Conservation (phyloP, 2,888 invertebrate species). For the Pandemis heparana region DNA sequence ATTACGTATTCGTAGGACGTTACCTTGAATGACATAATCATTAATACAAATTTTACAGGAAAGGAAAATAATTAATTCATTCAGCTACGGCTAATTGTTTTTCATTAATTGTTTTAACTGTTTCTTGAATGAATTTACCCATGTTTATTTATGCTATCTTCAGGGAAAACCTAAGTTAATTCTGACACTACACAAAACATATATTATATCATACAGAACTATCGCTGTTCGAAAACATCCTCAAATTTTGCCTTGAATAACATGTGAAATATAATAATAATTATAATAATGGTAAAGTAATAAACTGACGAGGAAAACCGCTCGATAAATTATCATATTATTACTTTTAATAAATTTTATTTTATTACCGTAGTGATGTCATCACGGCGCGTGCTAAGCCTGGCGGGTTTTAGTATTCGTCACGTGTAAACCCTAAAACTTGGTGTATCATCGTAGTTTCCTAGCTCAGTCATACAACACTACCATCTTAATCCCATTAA, state of each 20-base stretch:
- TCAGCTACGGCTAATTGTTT: neutral
- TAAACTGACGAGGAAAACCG: constrained; percentile 57
- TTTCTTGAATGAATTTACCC: constrained; percentile 13
- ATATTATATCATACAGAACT: neutral
- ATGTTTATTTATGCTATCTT: neutral
- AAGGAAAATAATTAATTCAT: constrained; percentile 1
- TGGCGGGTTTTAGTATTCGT: constrained; percentile 17
- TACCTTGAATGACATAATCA: neutral
- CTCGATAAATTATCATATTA: constrained; percentile 55
- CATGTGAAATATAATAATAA: constrained; percentile 15
- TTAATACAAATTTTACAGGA: neutral
- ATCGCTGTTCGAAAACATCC: constrained; percentile 1
- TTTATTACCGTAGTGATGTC: constrained; percentile 34
- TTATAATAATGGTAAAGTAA: constrained; percentile 15
- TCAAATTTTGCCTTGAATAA: neutral
- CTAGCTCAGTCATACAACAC: neutral
- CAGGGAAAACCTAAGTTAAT: constrained; percentile 7
- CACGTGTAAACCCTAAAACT: constrained; percentile 22
- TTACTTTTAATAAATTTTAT: constrained; percentile 41
- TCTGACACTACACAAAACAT: neutral
- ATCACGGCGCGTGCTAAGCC: constrained; percentile 23
- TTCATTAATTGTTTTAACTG: neutral
- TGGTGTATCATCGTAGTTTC: neutral
- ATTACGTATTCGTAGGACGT: no score
- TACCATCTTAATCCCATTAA: neutral